Percentiles rank a stretch among this genome's conserved stretches.
phyloP scores from a whole-genome alignment of 1,140 invertebrate species.

The Zaprionus africanus region DNA sequence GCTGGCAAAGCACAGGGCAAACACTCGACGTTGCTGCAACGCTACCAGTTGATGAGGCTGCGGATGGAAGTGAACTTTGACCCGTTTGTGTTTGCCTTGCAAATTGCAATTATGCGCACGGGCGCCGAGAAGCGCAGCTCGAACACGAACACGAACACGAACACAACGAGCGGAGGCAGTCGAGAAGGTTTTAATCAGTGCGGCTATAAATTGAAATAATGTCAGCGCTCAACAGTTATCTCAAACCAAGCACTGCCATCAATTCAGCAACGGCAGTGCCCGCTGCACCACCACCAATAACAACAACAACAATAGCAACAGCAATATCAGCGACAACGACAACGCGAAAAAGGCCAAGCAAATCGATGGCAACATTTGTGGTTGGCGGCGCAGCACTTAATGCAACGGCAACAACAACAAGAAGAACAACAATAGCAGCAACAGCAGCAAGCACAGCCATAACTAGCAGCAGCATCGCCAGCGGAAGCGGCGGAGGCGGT shows the following conservation, averaged over 20 bases:
- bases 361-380: constrained; percentile 60
- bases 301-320: constrained; percentile 16
- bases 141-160: constrained; percentile 21
- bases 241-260: constrained; percentile 24
- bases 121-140: constrained; percentile 10
- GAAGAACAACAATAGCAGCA: constrained; percentile 30
- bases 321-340: constrained; percentile 16
- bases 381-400: constrained; percentile 47
- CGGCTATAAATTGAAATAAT: constrained; percentile 60
- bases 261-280: constrained; percentile 23
- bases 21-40: constrained; percentile 40
- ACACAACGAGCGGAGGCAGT: background rate
- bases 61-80: constrained; percentile 39
- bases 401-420: constrained; percentile 38
- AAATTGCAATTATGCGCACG: constrained; percentile 75
- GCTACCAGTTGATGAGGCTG: constrained; percentile 42
- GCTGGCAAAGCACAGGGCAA: constrained; percentile 44
- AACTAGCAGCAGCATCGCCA: constrained; percentile 18
- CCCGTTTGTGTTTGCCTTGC: constrained; percentile 63
- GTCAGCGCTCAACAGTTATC: constrained; percentile 44
- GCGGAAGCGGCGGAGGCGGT: constrained; percentile 8
- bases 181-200: constrained; percentile 42
- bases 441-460: constrained; percentile 31
- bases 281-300: constrained; percentile 10
- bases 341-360: constrained; percentile 45